Base-by-base conservation (phyloP, 2,888 invertebrate species). In the Melanostoma scalare region DNA sequence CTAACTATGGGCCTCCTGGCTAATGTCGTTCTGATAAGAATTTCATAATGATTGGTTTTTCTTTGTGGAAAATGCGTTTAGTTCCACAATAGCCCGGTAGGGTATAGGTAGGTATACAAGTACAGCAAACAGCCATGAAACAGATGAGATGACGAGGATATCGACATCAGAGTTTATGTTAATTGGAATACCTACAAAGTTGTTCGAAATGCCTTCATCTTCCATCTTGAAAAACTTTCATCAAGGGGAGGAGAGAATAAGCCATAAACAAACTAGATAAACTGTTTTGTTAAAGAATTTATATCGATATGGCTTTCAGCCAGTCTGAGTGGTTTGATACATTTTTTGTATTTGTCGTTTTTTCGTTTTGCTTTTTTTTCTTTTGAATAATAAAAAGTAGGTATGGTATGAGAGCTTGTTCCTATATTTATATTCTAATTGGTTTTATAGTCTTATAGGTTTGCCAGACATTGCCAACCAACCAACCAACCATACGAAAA, bases 1-100 rank as follows among this genome's bases (percentile, higher is more conserved):
- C 35, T 38, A 44, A 52, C 65, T 67, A 9, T 56, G 56, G 63
- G 53, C 65, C 61, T 58, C 50, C 31, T 36, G 65, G 55, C 60
- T 67, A 67, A 40, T 67, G 40, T 35, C 46, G 33, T 69, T 75
- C 79, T 52, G 78, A 82, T 79, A 84, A 84, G 84, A 79, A 71
- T 61, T 65, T 36, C 71, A 50, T 60, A 69, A 78, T 53, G 55
- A 30, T 61, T 60, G 48, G 35, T 3, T 38, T 36, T 40, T 71
- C 8, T 5, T 40, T 33, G 40, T 46, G 31, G 67, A 60, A n/a
- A 60, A 20, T 60, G 60, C n/a, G 36, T 46, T 10, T 79, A 84
- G 84, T 84, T 84, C 84, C 10, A 8, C 20, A 60, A 52, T 63
- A 55, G 44, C 38, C 84, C 84, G 74, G 61, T 56, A 84, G 84